A percentile compares a stretch with the other conserved stretches of the same genome.
Conservation (phyloP, 2,797 vertebrate genomes). For the Halcyon smyrnensis region DNA sequence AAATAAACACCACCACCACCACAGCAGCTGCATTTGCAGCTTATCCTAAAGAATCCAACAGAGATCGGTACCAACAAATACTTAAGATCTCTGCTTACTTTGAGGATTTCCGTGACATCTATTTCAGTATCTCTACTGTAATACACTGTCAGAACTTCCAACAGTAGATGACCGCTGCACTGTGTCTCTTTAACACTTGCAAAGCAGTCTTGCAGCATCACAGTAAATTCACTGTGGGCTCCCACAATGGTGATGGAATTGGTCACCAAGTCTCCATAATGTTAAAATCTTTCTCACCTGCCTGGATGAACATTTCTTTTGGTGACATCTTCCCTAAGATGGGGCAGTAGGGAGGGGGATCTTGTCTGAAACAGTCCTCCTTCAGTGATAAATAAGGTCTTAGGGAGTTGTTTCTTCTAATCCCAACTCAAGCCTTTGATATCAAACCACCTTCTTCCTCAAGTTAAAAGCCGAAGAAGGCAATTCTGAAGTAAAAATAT, state of each 20-base stretch:
- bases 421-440: not conserved
- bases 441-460: not conserved
- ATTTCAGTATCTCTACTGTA: not conserved
- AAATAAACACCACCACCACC: not conserved
- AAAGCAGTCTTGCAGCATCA: fast-evolving
- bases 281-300: not conserved
- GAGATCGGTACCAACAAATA: not conserved
- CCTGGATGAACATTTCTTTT: not conserved
- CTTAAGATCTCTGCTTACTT: not conserved
- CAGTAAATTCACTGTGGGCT: not conserved
- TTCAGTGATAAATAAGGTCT: not conserved
- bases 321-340: not conserved
- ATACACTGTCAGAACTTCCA: not conserved
- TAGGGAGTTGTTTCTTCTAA: not conserved
- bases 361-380: not conserved
- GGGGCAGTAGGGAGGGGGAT: fast-evolving
- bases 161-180: not conserved
- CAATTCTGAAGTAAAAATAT: not conserved
- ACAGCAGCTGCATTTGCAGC: not conserved
- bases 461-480: not conserved
- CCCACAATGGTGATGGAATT: not conserved
- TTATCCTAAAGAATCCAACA: not conserved
- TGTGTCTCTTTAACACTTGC: fast-evolving
- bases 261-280: not conserved
- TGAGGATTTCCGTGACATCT: not conserved